These are phyloP conservation scores for Megamerina dolium DNA, from an alignment of 2,888 invertebrate genomes.

Conservation along the genomic window DNA sequence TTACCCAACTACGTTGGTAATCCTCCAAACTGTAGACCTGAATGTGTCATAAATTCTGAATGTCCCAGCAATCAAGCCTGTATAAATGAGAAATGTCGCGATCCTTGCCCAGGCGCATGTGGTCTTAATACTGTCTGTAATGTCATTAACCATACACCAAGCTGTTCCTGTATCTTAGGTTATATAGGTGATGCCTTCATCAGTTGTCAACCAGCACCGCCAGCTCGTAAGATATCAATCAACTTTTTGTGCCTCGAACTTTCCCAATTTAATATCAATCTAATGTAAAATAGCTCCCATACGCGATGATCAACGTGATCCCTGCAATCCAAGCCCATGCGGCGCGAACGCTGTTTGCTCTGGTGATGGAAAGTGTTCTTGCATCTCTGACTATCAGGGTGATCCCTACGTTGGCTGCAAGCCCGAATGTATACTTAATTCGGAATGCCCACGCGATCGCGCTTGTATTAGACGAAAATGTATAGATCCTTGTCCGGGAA, in stretches of 20 bases:
- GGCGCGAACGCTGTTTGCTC: constrained; percentile 70
- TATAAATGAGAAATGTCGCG: constrained; percentile 66
- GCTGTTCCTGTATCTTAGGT: constrained; percentile 65
- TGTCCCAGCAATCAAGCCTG: constrained; percentile 72
- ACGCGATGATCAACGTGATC: constrained; percentile 49
- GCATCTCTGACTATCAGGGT: constrained; percentile 64
- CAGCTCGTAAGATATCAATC: constrained; percentile 37
- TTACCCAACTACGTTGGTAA: constrained; percentile 61
- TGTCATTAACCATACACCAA: constrained; percentile 68
- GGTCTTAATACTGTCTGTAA: constrained; percentile 59
- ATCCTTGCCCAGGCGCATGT: constrained; percentile 78
- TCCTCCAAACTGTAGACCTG: constrained; percentile 65
- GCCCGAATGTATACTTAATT: constrained; percentile 65
- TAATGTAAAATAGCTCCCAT: constrained; percentile 33
- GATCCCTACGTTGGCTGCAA: constrained; percentile 64
- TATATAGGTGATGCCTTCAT: constrained; percentile 70
- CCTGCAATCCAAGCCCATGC: constrained; percentile 69
- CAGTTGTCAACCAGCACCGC: constrained; percentile 47
- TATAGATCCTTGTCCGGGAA: constrained; percentile 62
- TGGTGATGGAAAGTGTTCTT: constrained; percentile 58
- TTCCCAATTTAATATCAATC: constrained; percentile 1
- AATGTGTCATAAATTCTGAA: constrained; percentile 67
- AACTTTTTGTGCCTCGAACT: constrained; percentile 60
- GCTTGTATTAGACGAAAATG: constrained; percentile 68
- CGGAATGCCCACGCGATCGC: constrained; percentile 61